These are phyloP conservation scores for Enteromius fasciolatus DNA, from an alignment of 2,797 vertebrate genomes.

Conservation along the genomic window DNA sequence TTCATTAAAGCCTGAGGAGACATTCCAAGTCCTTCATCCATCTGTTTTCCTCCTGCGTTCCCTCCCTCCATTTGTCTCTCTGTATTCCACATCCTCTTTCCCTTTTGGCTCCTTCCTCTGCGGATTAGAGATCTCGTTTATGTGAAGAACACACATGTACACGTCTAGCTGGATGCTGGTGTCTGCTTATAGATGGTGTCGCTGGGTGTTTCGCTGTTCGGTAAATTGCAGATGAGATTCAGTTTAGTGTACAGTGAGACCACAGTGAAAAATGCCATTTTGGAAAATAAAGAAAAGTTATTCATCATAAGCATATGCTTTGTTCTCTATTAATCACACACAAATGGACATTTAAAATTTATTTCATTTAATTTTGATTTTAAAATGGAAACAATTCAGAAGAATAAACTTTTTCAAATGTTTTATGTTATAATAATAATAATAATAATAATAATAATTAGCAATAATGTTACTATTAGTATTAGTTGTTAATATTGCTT, in stretches of 20 bases:
- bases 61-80: slow-evolving; percentile 36
- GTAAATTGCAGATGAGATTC: background rate
- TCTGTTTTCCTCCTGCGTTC: slow-evolving; percentile 30
- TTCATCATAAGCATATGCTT: background rate
- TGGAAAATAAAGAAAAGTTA: background rate
- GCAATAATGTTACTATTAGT: background rate
- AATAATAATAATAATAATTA: background rate
- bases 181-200: background rate
- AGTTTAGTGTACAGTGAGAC: background rate
- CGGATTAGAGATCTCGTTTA: slow-evolving; percentile 19
- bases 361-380: background rate
- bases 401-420: background rate
- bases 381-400: background rate
- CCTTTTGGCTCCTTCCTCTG: slow-evolving; percentile 22
- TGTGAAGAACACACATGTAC: slow-evolving; percentile 30
- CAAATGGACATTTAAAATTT: background rate
- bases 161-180: background rate
- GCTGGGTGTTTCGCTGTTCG: background rate
- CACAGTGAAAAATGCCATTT: background rate
- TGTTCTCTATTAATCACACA: background rate
- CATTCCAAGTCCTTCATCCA: slow-evolving; percentile 41
- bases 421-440: background rate
- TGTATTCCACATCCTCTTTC: slow-evolving; percentile 30
- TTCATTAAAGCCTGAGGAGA: slow-evolving; percentile 54
- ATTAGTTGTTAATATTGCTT: background rate